phyloP scores from a whole-genome alignment of 2,888 invertebrate species.

The Eremobia ochroleuca region DNA sequence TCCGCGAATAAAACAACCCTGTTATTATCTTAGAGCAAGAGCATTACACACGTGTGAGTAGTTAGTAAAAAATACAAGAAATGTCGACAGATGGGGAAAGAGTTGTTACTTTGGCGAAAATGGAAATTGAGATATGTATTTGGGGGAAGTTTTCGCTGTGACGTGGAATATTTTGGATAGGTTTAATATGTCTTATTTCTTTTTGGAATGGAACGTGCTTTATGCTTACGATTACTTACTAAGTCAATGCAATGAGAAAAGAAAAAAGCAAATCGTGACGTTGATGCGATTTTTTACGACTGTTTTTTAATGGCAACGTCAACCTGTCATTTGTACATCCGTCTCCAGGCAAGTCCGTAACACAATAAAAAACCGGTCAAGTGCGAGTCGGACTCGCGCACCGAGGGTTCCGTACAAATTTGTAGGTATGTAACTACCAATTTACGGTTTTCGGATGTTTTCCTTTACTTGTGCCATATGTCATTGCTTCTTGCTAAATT shows the following conservation, averaged over 20 bases:
- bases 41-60: conserved; percentile 50
- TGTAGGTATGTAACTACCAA: too few species aligned
- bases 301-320: not conserved
- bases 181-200: not conserved
- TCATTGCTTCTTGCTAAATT: too few species aligned
- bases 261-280: not conserved
- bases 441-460: too few species aligned
- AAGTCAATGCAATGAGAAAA: too few species aligned
- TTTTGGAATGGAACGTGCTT: not conserved
- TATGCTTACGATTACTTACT: not conserved
- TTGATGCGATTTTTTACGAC: too few species aligned
- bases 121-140: conserved; percentile 10
- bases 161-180: not conserved
- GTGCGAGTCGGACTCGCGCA: too few species aligned
- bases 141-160: not conserved
- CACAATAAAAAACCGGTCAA: too few species aligned
- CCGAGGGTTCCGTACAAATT: too few species aligned
- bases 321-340: not conserved
- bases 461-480: too few species aligned
- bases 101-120: conserved; percentile 17
- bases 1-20: conserved; percentile 37
- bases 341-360: too few species aligned
- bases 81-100: conserved; percentile 16
- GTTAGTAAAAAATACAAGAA: conserved; percentile 61
- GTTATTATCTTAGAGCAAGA: conserved; percentile 48